A percentile compares a stretch with the other conserved stretches of the same genome.
These are phyloP conservation scores for Osmerus mordax DNA, from an alignment of 2,113 vertebrate genomes.

Conservation along the genomic window DNA sequence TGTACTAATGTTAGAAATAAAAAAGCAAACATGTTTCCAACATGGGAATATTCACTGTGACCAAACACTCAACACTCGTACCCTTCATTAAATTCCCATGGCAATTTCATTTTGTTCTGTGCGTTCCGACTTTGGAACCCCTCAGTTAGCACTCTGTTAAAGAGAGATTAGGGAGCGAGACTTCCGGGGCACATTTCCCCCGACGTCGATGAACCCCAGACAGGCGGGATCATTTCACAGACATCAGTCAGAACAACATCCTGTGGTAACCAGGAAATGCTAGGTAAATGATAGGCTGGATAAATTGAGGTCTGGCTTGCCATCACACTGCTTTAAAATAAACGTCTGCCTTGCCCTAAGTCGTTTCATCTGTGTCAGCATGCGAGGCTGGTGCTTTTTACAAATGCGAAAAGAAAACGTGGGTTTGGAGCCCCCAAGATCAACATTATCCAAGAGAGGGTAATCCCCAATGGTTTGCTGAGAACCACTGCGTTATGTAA, in stretches of 20 bases:
- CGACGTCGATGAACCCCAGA: slow-evolving; percentile 39
- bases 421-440: not conserved
- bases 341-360: slow-evolving; percentile 32
- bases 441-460: not conserved
- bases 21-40: not conserved
- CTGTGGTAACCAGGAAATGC: slow-evolving; percentile 60
- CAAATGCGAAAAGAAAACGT: slow-evolving; percentile 25
- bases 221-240: slow-evolving; percentile 18
- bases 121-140: slow-evolving; percentile 33
- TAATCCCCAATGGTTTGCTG: not conserved
- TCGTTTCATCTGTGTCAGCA: slow-evolving; percentile 9
- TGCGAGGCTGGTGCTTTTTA: slow-evolving; percentile 15
- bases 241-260: slow-evolving; percentile 52
- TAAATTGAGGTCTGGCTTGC: slow-evolving; percentile 45
- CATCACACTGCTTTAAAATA: slow-evolving; percentile 52
- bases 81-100: slow-evolving; percentile 23
- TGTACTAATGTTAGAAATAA: not conserved
- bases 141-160: slow-evolving; percentile 48
- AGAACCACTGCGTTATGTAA: not conserved
- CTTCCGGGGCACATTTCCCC: slow-evolving; percentile 39
- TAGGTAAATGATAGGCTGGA: slow-evolving; percentile 66
- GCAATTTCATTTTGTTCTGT: slow-evolving; percentile 28
- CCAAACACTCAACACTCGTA: slow-evolving; percentile 9
- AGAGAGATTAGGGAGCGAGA: slow-evolving; percentile 34
- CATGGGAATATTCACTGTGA: not conserved